Conservation (phyloP, 2,888 invertebrate genomes). For the Pedicia rivosa region DNA sequence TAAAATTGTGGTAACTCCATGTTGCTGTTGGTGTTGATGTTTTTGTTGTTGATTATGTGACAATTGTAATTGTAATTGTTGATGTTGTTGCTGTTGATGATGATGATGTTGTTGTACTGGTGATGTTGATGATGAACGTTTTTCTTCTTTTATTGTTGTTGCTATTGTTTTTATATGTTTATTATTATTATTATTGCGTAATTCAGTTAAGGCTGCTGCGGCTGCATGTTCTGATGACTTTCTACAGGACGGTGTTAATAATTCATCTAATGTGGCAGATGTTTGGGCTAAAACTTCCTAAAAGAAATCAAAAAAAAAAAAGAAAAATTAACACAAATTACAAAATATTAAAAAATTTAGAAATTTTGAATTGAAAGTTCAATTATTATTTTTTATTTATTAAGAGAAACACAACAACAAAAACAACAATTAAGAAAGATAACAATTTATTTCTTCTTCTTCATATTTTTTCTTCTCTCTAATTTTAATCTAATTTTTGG, state of each 20-base stretch:
- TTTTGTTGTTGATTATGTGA: slow-evolving; percentile 8
- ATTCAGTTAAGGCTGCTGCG: slow-evolving; percentile 29
- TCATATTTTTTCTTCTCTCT: too few relatives aligned
- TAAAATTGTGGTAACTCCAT: slow-evolving; percentile 20
- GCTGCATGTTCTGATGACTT: slow-evolving; percentile 28
- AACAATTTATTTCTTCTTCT: too few relatives aligned
- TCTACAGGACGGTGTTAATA: slow-evolving; percentile 33
- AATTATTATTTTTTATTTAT: too few relatives aligned
- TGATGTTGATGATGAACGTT: slow-evolving; percentile 10
- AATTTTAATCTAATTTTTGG: too few relatives aligned
- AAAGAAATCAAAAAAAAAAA: slow-evolving; percentile 5
- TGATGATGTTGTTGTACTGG: slow-evolving; percentile 7
- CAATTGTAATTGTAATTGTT: slow-evolving; percentile 4
- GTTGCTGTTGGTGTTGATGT: slow-evolving; percentile 7
- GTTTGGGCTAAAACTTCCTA: slow-evolving; percentile 39
- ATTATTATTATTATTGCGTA: slow-evolving; percentile 23
- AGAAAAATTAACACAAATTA: too few relatives aligned
- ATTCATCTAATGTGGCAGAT: slow-evolving; percentile 39
- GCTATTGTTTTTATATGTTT: slow-evolving; percentile 13
- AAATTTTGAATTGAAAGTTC: too few relatives aligned
- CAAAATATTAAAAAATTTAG: too few relatives aligned
- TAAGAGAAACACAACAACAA: too few relatives aligned
- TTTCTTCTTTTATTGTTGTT: slow-evolving; percentile 12
- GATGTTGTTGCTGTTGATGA: slow-evolving; percentile 2
- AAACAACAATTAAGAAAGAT: too few relatives aligned